Percentiles rank a stretch among this genome's conserved stretches.
These are phyloP conservation scores for Colletes gigas DNA, from an alignment of 1,140 invertebrate genomes.

Conservation along the genomic window DNA sequence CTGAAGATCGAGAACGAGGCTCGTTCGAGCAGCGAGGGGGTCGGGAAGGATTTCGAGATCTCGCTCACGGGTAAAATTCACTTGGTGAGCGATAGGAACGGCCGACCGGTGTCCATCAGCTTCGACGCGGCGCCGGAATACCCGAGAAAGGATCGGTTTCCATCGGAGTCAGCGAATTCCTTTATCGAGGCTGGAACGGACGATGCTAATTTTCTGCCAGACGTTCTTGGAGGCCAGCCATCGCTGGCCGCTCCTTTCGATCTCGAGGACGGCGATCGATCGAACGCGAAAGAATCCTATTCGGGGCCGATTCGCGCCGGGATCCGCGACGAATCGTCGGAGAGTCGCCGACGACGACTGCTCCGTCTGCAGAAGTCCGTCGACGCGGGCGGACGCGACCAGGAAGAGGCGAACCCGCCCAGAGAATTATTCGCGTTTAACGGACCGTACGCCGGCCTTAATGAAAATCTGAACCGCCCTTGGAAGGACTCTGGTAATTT, in stretches of 20 bases:
- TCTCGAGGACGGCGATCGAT: not conserved
- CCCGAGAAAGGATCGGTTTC: conserved; percentile 21
- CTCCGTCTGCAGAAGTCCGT: conserved; percentile 15
- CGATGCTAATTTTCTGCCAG: conserved; percentile 26
- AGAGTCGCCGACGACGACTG: not conserved
- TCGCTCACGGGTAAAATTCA: conserved; percentile 66
- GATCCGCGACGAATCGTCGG: not conserved
- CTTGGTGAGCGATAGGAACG: conserved; percentile 51
- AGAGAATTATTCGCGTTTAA: too few relatives aligned
- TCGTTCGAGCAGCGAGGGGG: too few relatives aligned
- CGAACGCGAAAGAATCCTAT: not conserved
- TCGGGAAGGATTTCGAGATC: conserved; percentile 55
- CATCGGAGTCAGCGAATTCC: conserved; percentile 2
- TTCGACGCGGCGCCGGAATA: conserved; percentile 53
- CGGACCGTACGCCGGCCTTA: not conserved
- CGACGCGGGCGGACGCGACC: too few relatives aligned
- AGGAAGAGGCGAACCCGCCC: too few relatives aligned
- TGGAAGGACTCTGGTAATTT: not conserved
- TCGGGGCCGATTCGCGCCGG: not conserved
- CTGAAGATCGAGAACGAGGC: not conserved
- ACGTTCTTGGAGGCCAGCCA: not conserved
- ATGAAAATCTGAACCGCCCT: not conserved
- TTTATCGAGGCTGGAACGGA: not conserved
- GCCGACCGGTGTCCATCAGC: conserved; percentile 58
- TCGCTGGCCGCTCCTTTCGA: not conserved